Evolutionary conservation across 2,113 vertebrate species (phyloP), one percentile per base, ranked within the genome.

Genomic region (Mustela nigripes): DNA sequence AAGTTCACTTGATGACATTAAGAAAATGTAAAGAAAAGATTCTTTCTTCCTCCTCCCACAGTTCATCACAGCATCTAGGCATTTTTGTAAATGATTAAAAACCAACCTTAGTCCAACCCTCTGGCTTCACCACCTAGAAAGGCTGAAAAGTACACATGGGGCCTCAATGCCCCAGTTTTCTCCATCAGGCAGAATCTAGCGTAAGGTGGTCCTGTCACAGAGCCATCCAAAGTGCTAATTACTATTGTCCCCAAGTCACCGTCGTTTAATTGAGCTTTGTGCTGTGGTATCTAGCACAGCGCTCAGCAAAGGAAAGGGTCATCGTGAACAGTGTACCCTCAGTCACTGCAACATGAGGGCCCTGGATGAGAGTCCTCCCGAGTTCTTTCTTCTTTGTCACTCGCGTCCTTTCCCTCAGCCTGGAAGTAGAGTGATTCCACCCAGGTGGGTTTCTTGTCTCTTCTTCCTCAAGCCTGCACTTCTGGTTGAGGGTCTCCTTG

Each of bases 11-110:
- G 95, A 98, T 98, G 97, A 97, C 95, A 94, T 97, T 98, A 97
- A 94, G 98, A 94, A 95, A 98, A 98, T 98, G 92, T 94, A 98
- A 98, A 97, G 80, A 97, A 98, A 97, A 97, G 33, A 24, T 26
- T 89, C 42, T 76, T 76, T 84, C 36, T 56, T n/a, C 45, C 11
- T 50, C 36, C 11, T n/a, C 31, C 11, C 15, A 45, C 39, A n/a
- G 11, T 50, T 92, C 89, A 58, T 88, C 45, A 67, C 7, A 45
- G 16, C 31, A 24, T 78, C 73, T 91, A 53, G 81, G 19, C 74
- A 91, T 69, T 79, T 95, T 36, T 91, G 31, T 80, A 33, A 83
- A 78, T 28, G 28, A 67, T 82, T 88, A 69, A 91, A 95, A 92
- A 33, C 2, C 28, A 94, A 67, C 14, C 39, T 33, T 28, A 7